Evolutionary conservation across 1,140 invertebrate genomes (phyloP), one percentile per base, ranked within the genome.

Genomic region (Aphelenchoides avenae): DNA sequence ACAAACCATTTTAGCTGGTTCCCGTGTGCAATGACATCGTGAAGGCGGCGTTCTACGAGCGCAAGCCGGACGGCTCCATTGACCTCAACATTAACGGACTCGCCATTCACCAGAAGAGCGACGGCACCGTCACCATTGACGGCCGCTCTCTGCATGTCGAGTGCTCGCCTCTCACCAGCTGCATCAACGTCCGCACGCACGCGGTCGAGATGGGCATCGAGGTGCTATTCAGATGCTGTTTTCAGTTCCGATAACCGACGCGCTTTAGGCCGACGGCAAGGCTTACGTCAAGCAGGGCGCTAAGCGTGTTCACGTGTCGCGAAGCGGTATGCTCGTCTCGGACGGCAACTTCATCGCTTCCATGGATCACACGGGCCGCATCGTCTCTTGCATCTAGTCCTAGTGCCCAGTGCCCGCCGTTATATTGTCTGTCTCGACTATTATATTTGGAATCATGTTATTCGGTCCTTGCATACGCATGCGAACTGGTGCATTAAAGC

Each of bases 241-340:
- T 50, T 7, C 6, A n/a, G 9, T 15, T 1, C 1, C 24, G 18
- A n/a, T 3, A 7, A 20, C 13, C 1, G n/a, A 7, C 20, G 9
- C 30, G 5, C 54, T 56, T 40, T 24, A 57, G 55, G 40, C 37
- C 22, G 55, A 57, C 22, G 54, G 58, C n/a, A 57, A 57, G 15
- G 55, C 55, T 5, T 57, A 58, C 43, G 55, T 57, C 7, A 57
- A 57, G 33, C 40, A 43, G 36, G 55, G 55, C 1, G 37, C 36
- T 5, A 57, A 57, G 55, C 52, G 55, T 3, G 55, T 57, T 11
- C 55, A 57, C 34, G 55, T 57, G 5, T 57, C 55, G 6, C 55
- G 55, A 24, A 57, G 55, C 34, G 55, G 55, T 29, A 57, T 57
- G 55, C 50, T 57, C 36, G 55, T 57, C 36, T 57, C 55, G 13